Percentiles rank a stretch among this genome's conserved stretches.
These are phyloP conservation scores for Cichlasoma orientale DNA, from an alignment of 2,797 vertebrate genomes.

Conservation along the genomic window DNA sequence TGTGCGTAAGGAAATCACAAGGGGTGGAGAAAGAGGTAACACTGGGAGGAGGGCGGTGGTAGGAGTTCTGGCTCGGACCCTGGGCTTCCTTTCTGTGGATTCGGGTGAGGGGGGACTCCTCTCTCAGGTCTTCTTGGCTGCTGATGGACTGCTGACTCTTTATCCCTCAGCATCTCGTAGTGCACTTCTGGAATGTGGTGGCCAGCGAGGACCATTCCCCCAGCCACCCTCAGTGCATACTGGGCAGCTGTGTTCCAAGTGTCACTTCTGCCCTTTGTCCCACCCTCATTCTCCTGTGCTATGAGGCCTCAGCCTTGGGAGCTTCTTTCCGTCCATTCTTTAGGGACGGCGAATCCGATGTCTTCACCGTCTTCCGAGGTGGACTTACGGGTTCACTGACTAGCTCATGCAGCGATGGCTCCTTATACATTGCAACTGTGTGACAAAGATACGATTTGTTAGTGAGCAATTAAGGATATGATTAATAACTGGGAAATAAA, in stretches of 20 bases:
- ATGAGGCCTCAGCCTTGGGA: constrained; percentile 80
- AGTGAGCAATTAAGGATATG: constrained; percentile 7
- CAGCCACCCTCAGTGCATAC: constrained; percentile 62
- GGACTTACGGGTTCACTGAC: constrained; percentile 80
- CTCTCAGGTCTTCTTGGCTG: constrained; percentile 47
- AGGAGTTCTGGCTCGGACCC: constrained; percentile 29
- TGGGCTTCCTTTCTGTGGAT: constrained; percentile 46
- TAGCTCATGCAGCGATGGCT: constrained; percentile 94
- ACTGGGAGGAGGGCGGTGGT: neutral
- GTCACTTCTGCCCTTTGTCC: constrained; percentile 69
- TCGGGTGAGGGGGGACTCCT: constrained; percentile 52
- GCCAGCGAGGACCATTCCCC: constrained; percentile 43
- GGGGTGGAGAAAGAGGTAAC: constrained; percentile 18
- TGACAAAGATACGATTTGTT: constrained; percentile 33
- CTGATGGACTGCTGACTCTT: constrained; percentile 58
- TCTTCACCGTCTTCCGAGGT: constrained; percentile 82
- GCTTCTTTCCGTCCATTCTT: constrained; percentile 79
- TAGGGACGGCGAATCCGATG: constrained; percentile 76
- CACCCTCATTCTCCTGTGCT: constrained; percentile 79
- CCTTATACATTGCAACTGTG: constrained; percentile 98
- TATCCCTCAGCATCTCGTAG: constrained; percentile 53
- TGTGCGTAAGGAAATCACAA: constrained; percentile 34
- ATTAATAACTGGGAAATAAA: neutral
- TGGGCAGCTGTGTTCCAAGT: constrained; percentile 60
- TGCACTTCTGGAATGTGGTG: constrained; percentile 53